Evolutionary conservation across 2,113 vertebrate genomes (phyloP).

Genomic region (Mesitornis unicolor): DNA sequence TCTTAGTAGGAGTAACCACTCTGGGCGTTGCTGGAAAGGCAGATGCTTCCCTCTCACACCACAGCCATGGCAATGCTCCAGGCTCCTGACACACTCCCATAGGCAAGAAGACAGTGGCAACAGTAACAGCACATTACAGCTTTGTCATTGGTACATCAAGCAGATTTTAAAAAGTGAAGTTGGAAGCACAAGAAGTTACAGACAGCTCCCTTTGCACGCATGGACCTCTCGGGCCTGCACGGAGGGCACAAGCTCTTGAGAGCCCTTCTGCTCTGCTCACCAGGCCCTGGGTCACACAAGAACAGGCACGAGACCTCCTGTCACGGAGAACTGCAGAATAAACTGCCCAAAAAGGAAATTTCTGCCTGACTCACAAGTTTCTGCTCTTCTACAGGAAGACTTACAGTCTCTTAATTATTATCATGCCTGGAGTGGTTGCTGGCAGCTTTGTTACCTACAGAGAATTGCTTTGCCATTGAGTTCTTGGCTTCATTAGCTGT

Average conservation of each 20-base stretch:
- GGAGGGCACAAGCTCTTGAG: neutral
- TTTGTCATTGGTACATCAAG: neutral
- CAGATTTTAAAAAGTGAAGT: neutral
- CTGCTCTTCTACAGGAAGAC: neutral
- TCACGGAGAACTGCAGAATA: neutral
- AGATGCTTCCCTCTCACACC: neutral
- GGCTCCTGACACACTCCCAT: neutral
- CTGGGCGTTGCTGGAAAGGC: neutral
- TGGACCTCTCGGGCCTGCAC: neutral
- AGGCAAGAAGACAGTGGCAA: neutral
- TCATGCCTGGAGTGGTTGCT: neutral
- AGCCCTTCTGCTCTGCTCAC: neutral
- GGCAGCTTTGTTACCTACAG: neutral
- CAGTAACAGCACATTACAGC: neutral
- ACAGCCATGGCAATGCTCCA: neutral
- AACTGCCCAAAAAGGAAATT: neutral
- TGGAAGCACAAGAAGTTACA: neutral
- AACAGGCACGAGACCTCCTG: neutral
- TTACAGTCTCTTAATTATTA: neutral
- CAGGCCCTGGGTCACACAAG: neutral
- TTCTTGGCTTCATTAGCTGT: neutral
- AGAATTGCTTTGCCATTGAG: neutral
- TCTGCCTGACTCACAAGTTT: neutral
- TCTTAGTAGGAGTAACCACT: neutral
- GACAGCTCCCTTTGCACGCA: neutral